Conservation (phyloP, 2,888 invertebrate genomes). For the Eilema sororculum region DNA sequence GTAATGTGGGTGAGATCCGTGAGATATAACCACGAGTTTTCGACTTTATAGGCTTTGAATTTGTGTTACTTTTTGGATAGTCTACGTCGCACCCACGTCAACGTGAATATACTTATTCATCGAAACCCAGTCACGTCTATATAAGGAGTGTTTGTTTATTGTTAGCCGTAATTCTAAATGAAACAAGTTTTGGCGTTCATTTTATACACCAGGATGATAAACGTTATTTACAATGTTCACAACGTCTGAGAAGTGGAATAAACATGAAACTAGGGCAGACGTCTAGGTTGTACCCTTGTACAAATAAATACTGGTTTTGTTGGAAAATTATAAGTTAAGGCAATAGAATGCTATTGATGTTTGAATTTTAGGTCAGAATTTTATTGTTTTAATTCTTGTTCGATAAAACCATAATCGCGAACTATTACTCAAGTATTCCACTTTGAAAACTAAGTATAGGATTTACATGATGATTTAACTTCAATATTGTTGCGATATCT, state of each 20-base stretch:
- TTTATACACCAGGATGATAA: slow-evolving; percentile 31
- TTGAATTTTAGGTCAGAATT: slow-evolving; percentile 15
- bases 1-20: slow-evolving; percentile 53
- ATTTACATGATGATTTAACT: neutral
- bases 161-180: slow-evolving; percentile 21
- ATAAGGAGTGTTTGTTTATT: neutral
- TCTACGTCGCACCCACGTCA: neutral
- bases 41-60: slow-evolving; percentile 36
- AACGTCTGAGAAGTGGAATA: slow-evolving; percentile 25
- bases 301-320: slow-evolving; percentile 29
- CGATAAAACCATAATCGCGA: neutral
- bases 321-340: slow-evolving; percentile 25
- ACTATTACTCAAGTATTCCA: neutral
- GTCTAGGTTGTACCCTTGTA: slow-evolving; percentile 16
- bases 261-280: slow-evolving; percentile 25
- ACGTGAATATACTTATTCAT: neutral
- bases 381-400: neutral
- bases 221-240: slow-evolving; percentile 26
- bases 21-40: slow-evolving; percentile 54
- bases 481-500: too few species aligned
- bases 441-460: neutral
- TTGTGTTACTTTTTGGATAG: slow-evolving; percentile 3
- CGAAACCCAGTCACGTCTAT: too few species aligned
- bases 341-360: slow-evolving; percentile 28
- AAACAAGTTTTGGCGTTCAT: slow-evolving; percentile 30